phyloP scores from a whole-genome alignment of 2,113 vertebrate genomes.

The Paramisgurnus dabryanus region DNA sequence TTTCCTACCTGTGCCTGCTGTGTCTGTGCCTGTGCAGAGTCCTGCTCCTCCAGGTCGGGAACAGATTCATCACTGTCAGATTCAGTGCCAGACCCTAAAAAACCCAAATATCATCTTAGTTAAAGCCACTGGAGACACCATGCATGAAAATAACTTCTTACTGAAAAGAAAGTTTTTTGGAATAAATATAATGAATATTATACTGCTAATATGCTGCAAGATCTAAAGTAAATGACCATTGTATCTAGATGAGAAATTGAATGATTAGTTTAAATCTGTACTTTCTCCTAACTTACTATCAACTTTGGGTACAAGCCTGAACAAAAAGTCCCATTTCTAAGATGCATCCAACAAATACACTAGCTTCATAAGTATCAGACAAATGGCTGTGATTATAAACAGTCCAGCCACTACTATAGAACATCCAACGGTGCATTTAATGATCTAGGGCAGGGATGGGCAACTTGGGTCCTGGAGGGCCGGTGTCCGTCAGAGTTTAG shows the following conservation, averaged over 20 bases:
- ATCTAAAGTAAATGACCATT: background rate
- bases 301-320: too few relatives aligned
- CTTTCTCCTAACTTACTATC: too few relatives aligned
- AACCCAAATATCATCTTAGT: conserved; percentile 34
- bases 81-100: conserved; percentile 94
- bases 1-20: conserved; percentile 91
- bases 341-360: background rate
- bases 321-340: too few relatives aligned
- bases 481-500: too few relatives aligned
- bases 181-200: too few relatives aligned
- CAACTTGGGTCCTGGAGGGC: too few relatives aligned
- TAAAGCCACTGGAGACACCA: background rate
- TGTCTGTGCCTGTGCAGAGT: conserved; percentile 92
- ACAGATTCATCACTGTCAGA: conserved; percentile 98
- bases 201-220: background rate
- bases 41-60: conserved; percentile 96
- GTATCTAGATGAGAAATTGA: background rate
- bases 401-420: conserved; percentile 21
- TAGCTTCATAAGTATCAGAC: background rate
- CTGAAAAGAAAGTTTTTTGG: too few relatives aligned
- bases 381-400: conserved; percentile 4
- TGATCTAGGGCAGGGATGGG: background rate
- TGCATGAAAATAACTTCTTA: too few relatives aligned
- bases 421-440: background rate
- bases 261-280: background rate